Evolutionary conservation across 2,113 vertebrate genomes (phyloP), one percentile per base, ranked within the genome.

Genomic region (Parus major): DNA sequence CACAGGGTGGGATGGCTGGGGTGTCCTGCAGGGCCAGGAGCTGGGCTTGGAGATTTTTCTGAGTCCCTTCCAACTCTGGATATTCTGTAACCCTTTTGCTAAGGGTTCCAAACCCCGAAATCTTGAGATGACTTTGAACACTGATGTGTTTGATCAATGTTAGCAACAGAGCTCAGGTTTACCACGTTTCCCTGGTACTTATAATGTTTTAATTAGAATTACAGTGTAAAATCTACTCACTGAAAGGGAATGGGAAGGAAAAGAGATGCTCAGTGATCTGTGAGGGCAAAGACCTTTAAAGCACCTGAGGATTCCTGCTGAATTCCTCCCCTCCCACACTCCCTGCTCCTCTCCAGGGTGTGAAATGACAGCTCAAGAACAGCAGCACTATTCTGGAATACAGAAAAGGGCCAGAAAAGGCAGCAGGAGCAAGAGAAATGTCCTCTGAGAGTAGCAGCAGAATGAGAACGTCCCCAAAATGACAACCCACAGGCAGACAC

Each of bases 211-310:
- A 22, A 39, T 23, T 53, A 16, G 19, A 69, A 33, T 56, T 27
- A 5, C 0, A 49, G 31, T 0, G 4, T 3, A 39, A 59, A 33
- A 81, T 18, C 49, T 17, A 9, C 42, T 8, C 31, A 8, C 7
- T 7, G 33, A 19, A 35, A 77, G 59, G n/a, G 28, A 64, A 6
- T 20, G n/a, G 50, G 55, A 31, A 55, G 36, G 60, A 42, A 66
- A 84, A 63, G 21, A 49, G 60, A 84, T 12, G 46, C 78, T 55
- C 56, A 69, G 56, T 3, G 46, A 93, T 16, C 22, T 19, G 27
- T 15, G 69, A 65, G 39, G n/a, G 64, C 44, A 69, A 47, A 77
- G 55, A 71, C 63, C 56, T 76, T 28, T 12, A 31, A 49, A 55
- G 23, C 60, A 90, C 52, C 18, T 12, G 28, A 78, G 64, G 59